Evolutionary conservation across 2,113 vertebrate species (phyloP).

Genomic region (Phasianus colchicus): DNA sequence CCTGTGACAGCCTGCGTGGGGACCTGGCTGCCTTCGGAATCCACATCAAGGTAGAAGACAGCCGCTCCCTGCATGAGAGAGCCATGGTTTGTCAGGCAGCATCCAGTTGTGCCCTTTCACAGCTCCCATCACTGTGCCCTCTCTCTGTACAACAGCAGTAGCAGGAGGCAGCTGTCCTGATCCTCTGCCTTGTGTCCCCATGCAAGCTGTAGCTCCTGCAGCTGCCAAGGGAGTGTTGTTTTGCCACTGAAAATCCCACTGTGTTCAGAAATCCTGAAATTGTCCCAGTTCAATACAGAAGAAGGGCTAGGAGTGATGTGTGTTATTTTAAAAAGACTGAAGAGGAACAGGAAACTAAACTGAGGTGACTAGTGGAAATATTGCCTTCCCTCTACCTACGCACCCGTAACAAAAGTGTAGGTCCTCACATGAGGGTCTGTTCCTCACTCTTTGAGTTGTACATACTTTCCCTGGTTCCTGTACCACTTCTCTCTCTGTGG

Average conservation of each 20-base stretch:
- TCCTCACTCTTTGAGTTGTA: not conserved
- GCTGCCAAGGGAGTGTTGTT: not conserved
- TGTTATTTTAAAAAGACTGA: not conserved
- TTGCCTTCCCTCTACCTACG: not conserved
- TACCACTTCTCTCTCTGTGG: not conserved
- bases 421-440: not conserved
- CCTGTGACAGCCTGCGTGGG: slow-evolving; percentile 87
- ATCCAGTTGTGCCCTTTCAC: not conserved
- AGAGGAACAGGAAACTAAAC: not conserved
- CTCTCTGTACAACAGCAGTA: not conserved
- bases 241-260: not conserved
- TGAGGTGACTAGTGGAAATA: not conserved
- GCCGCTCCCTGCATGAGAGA: not conserved
- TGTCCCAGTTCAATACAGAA: not conserved
- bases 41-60: slow-evolving; percentile 83
- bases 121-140: not conserved
- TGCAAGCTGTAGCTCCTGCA: not conserved
- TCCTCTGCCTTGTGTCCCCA: rapidly evolving
- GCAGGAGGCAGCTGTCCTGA: not conserved
- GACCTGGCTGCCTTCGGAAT: slow-evolving; percentile 86
- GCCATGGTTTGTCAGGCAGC: not conserved
- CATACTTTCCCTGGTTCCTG: rapidly evolving
- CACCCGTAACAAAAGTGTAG: not conserved
- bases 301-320: not conserved
- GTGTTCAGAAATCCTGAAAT: not conserved